A percentile compares a stretch with the other conserved stretches of the same genome.
Evolutionary conservation across 2,888 invertebrate species (phyloP).

Genomic region (Limnephilus lunatus): DNA sequence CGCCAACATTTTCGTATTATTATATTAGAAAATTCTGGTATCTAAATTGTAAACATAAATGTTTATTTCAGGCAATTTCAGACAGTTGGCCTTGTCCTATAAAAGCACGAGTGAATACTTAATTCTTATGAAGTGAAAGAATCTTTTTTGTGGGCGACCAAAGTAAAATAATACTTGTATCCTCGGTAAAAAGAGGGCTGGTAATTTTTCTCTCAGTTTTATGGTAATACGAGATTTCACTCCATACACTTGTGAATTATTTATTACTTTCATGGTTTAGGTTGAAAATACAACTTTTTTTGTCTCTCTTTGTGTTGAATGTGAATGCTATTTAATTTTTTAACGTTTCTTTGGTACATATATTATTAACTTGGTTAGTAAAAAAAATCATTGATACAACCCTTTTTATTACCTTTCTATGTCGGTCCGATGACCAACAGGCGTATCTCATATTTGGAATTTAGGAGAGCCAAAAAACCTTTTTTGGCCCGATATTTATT

Average conservation of each 20-base stretch:
- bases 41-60: constrained; percentile 23
- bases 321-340: not conserved
- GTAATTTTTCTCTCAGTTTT: not conserved
- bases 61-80: constrained; percentile 13
- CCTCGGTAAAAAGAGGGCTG: not conserved
- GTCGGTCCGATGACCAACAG: too few relatives aligned
- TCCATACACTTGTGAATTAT: not conserved
- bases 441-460: too few relatives aligned
- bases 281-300: not conserved
- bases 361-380: too few relatives aligned
- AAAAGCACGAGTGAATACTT: constrained; percentile 7
- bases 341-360: not conserved
- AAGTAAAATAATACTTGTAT: not conserved
- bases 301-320: not conserved
- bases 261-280: not conserved
- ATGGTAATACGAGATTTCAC: not conserved
- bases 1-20: not conserved
- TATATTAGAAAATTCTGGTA: not conserved
- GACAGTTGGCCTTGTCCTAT: constrained; percentile 20
- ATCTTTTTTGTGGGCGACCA: not conserved
- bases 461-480: too few relatives aligned
- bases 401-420: too few relatives aligned
- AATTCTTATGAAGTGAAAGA: constrained; percentile 21
- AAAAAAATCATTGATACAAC: too few relatives aligned
- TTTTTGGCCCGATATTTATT: too few relatives aligned